Evolutionary conservation across 2,797 vertebrate species (phyloP).

Genomic region (Silurus lanzhouensis): DNA sequence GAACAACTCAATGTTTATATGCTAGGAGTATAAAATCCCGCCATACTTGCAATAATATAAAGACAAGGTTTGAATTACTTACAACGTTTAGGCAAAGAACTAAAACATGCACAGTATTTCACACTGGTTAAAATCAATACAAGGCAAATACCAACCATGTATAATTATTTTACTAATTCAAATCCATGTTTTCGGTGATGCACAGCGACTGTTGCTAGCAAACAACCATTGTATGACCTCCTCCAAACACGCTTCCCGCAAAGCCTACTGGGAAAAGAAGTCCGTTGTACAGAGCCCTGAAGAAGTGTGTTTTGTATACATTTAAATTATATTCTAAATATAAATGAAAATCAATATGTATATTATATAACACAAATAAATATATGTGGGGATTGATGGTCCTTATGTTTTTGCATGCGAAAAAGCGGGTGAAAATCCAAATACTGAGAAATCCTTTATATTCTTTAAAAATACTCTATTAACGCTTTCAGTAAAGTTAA

Average conservation of each 20-base stretch:
- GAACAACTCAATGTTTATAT: background rate
- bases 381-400: background rate
- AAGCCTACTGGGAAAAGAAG: slow-evolving; percentile 47
- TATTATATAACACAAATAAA: too few species aligned
- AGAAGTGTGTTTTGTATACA: background rate
- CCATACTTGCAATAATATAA: background rate
- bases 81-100: background rate
- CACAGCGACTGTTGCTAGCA: slow-evolving; percentile 76
- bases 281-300: background rate
- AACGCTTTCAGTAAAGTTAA: background rate
- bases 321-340: background rate
- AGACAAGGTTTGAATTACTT: background rate
- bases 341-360: background rate
- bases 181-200: background rate
- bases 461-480: too few species aligned
- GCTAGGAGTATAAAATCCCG: background rate
- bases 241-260: slow-evolving; percentile 19
- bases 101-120: background rate
- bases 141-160: background rate
- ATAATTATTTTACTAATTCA: background rate
- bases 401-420: too few species aligned
- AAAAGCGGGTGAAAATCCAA: background rate
- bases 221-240: slow-evolving; percentile 61
- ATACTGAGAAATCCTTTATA: background rate
- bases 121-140: background rate